phyloP scores from a whole-genome alignment of 2,113 vertebrate species.

The Strix uralensis region DNA sequence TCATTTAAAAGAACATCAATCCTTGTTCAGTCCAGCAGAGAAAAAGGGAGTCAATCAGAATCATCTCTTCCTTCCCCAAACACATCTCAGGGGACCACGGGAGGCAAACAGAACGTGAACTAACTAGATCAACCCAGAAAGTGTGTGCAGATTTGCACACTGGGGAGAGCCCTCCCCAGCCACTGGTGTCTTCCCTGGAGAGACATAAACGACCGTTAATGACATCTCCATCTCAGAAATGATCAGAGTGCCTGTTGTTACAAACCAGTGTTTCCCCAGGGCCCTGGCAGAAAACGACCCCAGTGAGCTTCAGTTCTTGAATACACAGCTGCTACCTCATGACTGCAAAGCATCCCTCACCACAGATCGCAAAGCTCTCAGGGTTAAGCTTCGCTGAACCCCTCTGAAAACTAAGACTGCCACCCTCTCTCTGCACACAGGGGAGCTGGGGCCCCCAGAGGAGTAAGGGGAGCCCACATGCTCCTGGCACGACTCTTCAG shows the following conservation, averaged over 20 bases:
- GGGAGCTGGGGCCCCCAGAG: not conserved
- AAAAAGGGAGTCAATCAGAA: not conserved
- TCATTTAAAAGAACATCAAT: not conserved
- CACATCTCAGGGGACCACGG: not conserved
- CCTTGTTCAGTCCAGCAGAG: not conserved
- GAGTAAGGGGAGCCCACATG: not conserved
- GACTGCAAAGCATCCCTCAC: not conserved
- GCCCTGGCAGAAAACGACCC: constrained; percentile 25
- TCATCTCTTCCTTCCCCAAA: not conserved
- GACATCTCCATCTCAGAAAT: constrained; percentile 14
- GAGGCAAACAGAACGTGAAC: constrained; percentile 7
- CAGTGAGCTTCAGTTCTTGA: not conserved
- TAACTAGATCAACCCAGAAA: not conserved
- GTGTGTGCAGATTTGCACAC: not conserved
- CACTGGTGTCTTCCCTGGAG: not conserved
- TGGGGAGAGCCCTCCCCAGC: not conserved
- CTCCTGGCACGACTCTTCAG: not conserved
- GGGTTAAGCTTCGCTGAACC: not conserved
- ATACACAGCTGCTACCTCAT: not conserved
- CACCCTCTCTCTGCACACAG: not conserved
- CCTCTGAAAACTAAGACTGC: not conserved
- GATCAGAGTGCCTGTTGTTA: constrained; percentile 16
- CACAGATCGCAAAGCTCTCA: not conserved
- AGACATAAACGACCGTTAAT: not conserved
- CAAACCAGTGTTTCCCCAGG: not conserved